Evolutionary conservation across 2,797 vertebrate species (phyloP), one percentile per base, ranked within the genome.

Genomic region (Microtus californicus): DNA sequence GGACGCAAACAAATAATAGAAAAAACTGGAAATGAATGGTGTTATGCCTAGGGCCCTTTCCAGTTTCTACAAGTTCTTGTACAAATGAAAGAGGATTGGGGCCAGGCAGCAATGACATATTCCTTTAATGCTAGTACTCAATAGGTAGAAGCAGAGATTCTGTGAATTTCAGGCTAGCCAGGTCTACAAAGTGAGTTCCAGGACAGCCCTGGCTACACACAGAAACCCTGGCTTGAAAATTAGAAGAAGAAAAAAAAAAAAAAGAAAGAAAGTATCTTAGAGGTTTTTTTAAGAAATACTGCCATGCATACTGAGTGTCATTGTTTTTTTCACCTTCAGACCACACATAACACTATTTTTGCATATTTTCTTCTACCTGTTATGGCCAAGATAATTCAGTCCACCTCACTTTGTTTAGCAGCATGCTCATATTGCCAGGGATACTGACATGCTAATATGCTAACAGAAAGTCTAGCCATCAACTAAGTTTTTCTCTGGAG

Each of bases 401-500:
- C 79, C 8, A 14, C 74, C 71, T 73, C 31, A 87, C 51, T 8
- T 83, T 87, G 45, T 90, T 87, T 48, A 79, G 69, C 78, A 78
- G 5, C 40, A 82, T 25, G 43, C 17, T 79, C 43, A 34, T 37
- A n/a, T 29, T 79, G 34, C 27, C 69, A 3, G 19, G 29, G 19
- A 17, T 23, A 31, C 2, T 71, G 4, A 23, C 8, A 78, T 89
- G 63, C 1, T 71, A 94, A 71, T n/a, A 48, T 27, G 14, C 7
- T 48, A 76, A 34, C 17, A 45, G 12, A 83, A 71, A 80, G 11
- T 92, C 63, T 69, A 29, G 21, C 37, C 5, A 88, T 37, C 71
- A 7, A 61, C 93, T 97, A 97, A 95, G 77, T 96, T 77, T 95
- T 98, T 61, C 56, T 15, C 2, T 94, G 56, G 65, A 96, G 90